Percentiles rank a stretch among this genome's conserved stretches.
Evolutionary conservation across 2,797 vertebrate species (phyloP).

Genomic region (Huso huso): DNA sequence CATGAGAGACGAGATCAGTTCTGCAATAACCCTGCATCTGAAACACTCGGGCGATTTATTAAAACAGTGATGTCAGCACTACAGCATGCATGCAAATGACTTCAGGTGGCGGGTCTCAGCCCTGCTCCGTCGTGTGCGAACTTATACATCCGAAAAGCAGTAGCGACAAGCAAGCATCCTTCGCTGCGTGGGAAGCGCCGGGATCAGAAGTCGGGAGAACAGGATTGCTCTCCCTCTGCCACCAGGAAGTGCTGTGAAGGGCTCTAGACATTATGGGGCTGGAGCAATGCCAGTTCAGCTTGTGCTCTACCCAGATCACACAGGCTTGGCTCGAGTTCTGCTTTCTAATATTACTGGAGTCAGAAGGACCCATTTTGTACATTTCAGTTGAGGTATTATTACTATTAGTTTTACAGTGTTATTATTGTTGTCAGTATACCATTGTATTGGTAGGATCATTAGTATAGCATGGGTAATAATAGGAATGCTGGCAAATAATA

Average conservation of each 20-base stretch:
- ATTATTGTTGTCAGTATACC: too few relatives aligned
- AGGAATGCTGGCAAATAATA: too few relatives aligned
- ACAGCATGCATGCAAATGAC: slow-evolving; percentile 30
- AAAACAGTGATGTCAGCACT: slow-evolving; percentile 17
- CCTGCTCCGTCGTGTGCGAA: slow-evolving; percentile 29
- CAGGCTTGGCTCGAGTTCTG: background rate
- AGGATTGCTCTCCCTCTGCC: background rate
- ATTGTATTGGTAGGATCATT: too few relatives aligned
- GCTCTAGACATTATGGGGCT: background rate
- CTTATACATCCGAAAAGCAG: background rate
- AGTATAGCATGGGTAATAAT: too few relatives aligned
- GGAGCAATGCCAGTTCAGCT: slow-evolving; percentile 4
- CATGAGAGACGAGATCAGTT: background rate
- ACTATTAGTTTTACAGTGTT: too few relatives aligned
- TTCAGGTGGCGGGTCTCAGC: slow-evolving; percentile 35
- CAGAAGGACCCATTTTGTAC: too few relatives aligned
- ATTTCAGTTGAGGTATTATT: too few relatives aligned
- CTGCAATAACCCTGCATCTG: background rate
- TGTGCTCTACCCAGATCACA: background rate
- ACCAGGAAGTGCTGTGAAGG: slow-evolving; percentile 14
- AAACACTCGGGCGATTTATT: background rate
- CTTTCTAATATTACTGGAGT: too few relatives aligned
- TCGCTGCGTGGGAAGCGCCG: slow-evolving; percentile 1
- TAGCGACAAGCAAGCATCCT: background rate
- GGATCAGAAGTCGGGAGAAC: background rate